These are phyloP conservation scores for Peucedramus taeniatus DNA, from an alignment of 2,113 vertebrate species.

Conservation along the genomic window DNA sequence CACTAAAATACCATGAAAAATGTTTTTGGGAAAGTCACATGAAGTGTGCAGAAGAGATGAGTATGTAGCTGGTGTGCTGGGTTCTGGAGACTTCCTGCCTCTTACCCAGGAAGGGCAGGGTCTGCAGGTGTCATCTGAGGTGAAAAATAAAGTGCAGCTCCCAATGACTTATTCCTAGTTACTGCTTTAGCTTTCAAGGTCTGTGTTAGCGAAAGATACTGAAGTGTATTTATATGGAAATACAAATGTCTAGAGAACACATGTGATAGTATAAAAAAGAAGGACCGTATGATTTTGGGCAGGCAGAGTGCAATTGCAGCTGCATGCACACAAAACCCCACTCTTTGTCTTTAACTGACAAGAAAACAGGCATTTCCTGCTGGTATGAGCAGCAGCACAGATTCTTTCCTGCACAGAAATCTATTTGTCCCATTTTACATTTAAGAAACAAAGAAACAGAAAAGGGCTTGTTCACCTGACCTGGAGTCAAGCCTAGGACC, in stretches of 20 bases:
- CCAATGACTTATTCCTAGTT: not conserved
- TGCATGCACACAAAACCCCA: not conserved
- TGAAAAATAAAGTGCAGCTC: slow-evolving; percentile 18
- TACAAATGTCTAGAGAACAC: not conserved
- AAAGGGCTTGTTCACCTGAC: not conserved
- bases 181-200: not conserved
- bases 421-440: not conserved
- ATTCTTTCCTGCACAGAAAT: not conserved
- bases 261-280: not conserved
- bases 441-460: not conserved
- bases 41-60: not conserved
- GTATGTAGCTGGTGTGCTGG: not conserved
- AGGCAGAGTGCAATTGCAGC: not conserved
- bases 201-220: not conserved
- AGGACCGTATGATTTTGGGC: not conserved
- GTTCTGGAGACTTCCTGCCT: slow-evolving; percentile 37
- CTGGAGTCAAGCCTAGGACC: not conserved
- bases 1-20: not conserved
- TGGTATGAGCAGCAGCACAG: not conserved
- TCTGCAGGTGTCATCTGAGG: slow-evolving; percentile 17
- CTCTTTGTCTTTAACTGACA: not conserved
- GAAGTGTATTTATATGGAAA: not conserved
- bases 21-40: not conserved
- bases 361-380: not conserved
- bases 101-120: slow-evolving; percentile 50